Conservation (phyloP, 2,113 vertebrate species). For the Petromus typicus region DNA sequence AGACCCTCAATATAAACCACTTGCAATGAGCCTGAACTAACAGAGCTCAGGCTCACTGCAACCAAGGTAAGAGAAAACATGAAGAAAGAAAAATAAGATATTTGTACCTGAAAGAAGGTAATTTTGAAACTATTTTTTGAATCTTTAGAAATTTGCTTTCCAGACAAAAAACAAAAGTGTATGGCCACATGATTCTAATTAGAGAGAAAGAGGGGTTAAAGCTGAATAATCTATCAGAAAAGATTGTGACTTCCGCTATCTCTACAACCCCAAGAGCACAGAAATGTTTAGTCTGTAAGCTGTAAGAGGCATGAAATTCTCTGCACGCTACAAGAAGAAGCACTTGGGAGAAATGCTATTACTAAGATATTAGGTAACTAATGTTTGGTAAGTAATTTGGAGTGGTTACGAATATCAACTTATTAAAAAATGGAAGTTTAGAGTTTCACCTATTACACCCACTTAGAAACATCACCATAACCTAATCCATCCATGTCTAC, state of each 20-base stretch:
- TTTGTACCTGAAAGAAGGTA: slow-evolving; percentile 26
- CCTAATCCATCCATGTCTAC: background rate
- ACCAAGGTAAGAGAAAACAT: slow-evolving; percentile 31
- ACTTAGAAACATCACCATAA: background rate
- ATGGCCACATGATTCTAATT: slow-evolving; percentile 33
- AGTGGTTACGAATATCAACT: slow-evolving; percentile 2
- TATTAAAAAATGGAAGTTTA: background rate
- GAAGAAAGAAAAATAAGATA: background rate
- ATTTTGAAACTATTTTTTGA: slow-evolving; percentile 48
- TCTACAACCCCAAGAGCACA: background rate
- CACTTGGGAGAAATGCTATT: background rate
- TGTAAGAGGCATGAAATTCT: background rate
- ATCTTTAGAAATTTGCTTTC: slow-evolving; percentile 49
- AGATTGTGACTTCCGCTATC: background rate
- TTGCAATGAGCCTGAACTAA: slow-evolving; percentile 61
- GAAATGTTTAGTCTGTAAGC: background rate
- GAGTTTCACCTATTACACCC: background rate
- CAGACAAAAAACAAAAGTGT: background rate
- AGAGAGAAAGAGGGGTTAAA: background rate
- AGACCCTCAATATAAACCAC: slow-evolving; percentile 42
- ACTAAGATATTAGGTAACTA: background rate
- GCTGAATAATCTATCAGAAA: background rate
- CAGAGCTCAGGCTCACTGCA: background rate
- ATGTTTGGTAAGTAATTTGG: background rate
- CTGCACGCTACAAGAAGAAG: background rate